Evolutionary conservation across 1,140 invertebrate species (phyloP).

Genomic region (Melipona quadrifasciata): DNA sequence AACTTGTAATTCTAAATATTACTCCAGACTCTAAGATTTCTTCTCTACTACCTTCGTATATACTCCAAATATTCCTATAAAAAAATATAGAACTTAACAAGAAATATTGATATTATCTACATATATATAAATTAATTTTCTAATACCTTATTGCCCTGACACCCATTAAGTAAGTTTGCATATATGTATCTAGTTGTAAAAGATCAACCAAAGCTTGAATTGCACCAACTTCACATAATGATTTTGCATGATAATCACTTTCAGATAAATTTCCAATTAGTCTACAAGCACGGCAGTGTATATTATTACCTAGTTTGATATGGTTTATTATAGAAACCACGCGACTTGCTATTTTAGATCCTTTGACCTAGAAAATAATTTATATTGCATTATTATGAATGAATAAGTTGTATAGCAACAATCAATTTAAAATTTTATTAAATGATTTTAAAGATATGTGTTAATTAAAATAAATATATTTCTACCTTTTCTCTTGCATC

Average conservation of each 20-base stretch:
- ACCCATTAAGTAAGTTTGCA: constrained; percentile 71
- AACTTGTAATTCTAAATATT: constrained; percentile 64
- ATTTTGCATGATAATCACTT: constrained; percentile 70
- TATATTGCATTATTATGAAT: background rate
- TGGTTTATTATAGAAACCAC: constrained; percentile 73
- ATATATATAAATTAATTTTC: background rate
- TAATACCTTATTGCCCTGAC: constrained; percentile 75
- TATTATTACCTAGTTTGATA: constrained; percentile 55
- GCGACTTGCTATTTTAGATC: constrained; percentile 67
- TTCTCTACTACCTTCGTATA: constrained; percentile 64
- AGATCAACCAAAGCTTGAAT: constrained; percentile 59
- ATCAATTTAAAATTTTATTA: background rate
- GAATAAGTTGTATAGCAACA: background rate
- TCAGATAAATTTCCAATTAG: constrained; percentile 76
- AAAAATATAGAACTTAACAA: background rate
- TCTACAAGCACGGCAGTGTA: constrained; percentile 76
- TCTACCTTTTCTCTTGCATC: constrained; percentile 71
- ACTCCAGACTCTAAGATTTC: constrained; percentile 67
- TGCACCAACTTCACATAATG: constrained; percentile 69
- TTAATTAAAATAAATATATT: background rate
- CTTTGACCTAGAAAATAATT: constrained; percentile 64
- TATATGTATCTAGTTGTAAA: constrained; percentile 63
- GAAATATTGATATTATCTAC: constrained; percentile 1
- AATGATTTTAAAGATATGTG: background rate
- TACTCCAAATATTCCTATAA: constrained; percentile 76